Evolutionary conservation across 2,888 invertebrate genomes (phyloP).

Genomic region (Mythimna ferrago): DNA sequence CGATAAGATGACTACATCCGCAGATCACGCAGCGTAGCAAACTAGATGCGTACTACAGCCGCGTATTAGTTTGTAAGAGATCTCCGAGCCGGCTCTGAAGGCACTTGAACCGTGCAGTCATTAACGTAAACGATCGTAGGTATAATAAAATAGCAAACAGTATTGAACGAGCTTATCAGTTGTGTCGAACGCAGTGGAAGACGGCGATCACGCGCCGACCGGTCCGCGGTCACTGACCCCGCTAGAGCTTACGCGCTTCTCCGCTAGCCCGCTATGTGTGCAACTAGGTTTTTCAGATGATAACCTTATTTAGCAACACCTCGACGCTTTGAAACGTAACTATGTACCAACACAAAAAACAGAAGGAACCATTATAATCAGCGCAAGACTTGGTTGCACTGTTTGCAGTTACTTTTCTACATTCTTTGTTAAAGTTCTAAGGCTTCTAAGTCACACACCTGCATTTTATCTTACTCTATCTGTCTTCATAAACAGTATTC

Average conservation of each 20-base stretch:
- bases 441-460: conserved; percentile 2
- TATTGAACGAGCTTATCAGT: conserved; percentile 72
- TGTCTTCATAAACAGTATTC: background rate
- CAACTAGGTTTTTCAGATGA: conserved; percentile 79
- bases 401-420: conserved; percentile 20
- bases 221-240: conserved; percentile 83
- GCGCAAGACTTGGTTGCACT: conserved; percentile 12
- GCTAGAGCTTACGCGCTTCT: conserved; percentile 75
- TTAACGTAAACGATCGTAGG: conserved; percentile 59
- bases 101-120: conserved; percentile 43
- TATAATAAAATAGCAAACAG: conserved; percentile 73
- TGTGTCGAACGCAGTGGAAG: conserved; percentile 73
- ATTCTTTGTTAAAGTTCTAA: conserved; percentile 18
- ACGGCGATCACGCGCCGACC: conserved; percentile 80
- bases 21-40: conserved; percentile 21
- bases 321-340: conserved; percentile 53
- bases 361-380: conserved; percentile 40
- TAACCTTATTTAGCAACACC: conserved; percentile 74
- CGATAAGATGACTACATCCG: conserved; percentile 26
- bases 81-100: conserved; percentile 55
- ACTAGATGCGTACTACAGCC: conserved; percentile 40
- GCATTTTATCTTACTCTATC: conserved; percentile 3
- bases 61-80: conserved; percentile 36
- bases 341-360: conserved; percentile 46
- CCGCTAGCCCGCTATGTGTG: conserved; percentile 77